Conservation (phyloP, 1,140 invertebrate genomes). For the Laupala kohalensis region DNA sequence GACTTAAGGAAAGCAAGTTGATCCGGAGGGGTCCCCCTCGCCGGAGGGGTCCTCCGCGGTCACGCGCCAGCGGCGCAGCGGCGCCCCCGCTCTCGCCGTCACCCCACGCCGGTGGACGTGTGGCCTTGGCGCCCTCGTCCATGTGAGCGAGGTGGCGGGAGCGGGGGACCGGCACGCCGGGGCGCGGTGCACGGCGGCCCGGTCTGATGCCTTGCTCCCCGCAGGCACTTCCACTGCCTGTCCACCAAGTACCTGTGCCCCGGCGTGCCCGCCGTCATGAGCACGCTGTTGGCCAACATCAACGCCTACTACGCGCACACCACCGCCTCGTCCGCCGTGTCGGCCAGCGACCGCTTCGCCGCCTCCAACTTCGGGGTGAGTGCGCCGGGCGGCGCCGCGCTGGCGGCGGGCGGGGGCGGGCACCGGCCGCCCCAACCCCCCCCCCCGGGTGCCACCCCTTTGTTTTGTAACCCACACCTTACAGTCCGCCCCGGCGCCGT, state of each 20-base stretch:
- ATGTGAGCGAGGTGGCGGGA: too few species aligned
- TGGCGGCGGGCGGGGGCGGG: neutral
- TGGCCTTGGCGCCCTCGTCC: neutral
- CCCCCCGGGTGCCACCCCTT: too few species aligned
- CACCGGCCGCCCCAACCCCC: neutral
- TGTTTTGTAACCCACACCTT: too few species aligned
- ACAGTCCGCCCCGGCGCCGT: too few species aligned
- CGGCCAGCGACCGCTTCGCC: slow-evolving; percentile 95
- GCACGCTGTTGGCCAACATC: slow-evolving; percentile 94
- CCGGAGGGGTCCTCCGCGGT: too few species aligned
- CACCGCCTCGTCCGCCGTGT: slow-evolving; percentile 85
- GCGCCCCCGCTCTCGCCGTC: neutral
- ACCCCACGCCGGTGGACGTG: too few species aligned
- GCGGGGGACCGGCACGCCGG: neutral
- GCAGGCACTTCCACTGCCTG: slow-evolving; percentile 95
- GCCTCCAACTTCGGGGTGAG: slow-evolving; percentile 98
- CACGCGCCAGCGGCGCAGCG: too few species aligned
- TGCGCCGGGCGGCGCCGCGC: slow-evolving; percentile 17
- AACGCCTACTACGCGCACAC: slow-evolving; percentile 99
- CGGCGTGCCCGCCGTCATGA: slow-evolving; percentile 97
- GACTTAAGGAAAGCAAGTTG: too few species aligned
- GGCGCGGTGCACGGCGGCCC: neutral
- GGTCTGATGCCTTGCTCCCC: neutral
- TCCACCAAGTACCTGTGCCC: slow-evolving; percentile 98
- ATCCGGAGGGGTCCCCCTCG: too few species aligned